Evolutionary conservation across 2,888 invertebrate genomes (phyloP).

Genomic region (Latheticus oryzae): DNA sequence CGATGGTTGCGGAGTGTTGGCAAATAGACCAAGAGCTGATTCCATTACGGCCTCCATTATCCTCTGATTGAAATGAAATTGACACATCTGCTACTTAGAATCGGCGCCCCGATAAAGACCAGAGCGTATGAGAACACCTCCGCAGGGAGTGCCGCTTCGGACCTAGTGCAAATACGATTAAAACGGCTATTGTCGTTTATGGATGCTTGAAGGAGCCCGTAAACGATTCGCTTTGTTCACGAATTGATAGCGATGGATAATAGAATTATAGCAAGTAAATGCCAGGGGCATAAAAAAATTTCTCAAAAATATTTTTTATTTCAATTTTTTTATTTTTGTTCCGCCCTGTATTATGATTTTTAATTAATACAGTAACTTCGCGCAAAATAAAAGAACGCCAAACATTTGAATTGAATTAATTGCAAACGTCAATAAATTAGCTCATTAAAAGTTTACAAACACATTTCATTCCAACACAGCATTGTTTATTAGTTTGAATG

Average conservation of each 20-base stretch:
- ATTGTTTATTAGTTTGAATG: constrained; percentile 44
- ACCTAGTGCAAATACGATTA: constrained; percentile 56
- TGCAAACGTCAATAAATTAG: constrained; percentile 51
- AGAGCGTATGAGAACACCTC: constrained; percentile 28
- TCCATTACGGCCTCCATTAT: constrained; percentile 67
- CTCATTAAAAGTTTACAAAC: constrained; percentile 56
- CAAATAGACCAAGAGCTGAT: constrained; percentile 68
- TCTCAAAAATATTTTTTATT: neutral
- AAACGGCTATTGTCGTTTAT: constrained; percentile 45
- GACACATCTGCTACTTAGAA: constrained; percentile 67
- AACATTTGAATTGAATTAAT: constrained; percentile 44
- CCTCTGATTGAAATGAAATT: constrained; percentile 67
- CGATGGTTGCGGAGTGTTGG: constrained; percentile 58
- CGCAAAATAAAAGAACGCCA: constrained; percentile 33
- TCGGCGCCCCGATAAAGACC: constrained; percentile 45
- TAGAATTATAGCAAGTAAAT: too few species aligned
- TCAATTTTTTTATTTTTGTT: too few species aligned
- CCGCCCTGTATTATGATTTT: constrained; percentile 42
- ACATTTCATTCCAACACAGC: constrained; percentile 44
- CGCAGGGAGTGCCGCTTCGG: constrained; percentile 26
- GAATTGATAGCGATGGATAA: constrained; percentile 1
- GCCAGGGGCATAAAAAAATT: neutral
- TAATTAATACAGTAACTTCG: constrained; percentile 44
- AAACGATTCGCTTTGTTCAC: constrained; percentile 30
- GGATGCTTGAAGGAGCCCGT: constrained; percentile 21